Conservation (phyloP, 1,140 invertebrate species). For the Sitobion miscanthi region DNA sequence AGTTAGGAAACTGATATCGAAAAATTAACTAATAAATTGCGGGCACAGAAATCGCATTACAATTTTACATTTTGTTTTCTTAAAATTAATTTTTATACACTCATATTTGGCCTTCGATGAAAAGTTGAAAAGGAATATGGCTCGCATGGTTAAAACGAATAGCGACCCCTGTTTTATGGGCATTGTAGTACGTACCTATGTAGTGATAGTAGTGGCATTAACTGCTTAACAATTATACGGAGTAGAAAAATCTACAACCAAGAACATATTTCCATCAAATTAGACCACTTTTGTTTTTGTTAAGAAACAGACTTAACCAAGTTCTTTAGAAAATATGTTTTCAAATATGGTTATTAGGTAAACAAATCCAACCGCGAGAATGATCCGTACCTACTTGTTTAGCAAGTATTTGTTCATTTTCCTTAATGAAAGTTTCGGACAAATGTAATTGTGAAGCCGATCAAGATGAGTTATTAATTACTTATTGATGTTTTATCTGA, state of each 20-base stretch:
- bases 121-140: no score
- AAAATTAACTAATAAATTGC: no score
- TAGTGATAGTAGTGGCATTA: not conserved
- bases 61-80: no score
- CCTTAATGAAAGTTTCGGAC: not conserved
- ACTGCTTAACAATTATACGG: not conserved
- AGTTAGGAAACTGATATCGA: no score
- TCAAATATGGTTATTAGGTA: not conserved
- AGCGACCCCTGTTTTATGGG: not conserved
- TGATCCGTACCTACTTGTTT: not conserved
- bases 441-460: not conserved
- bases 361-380: not conserved
- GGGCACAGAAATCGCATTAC: no score
- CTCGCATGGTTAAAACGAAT: no score
- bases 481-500: not conserved
- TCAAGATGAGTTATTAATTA: not conserved
- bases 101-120: no score
- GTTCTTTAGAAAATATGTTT: not conserved
- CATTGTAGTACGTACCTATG: not conserved
- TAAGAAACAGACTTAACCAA: not conserved
- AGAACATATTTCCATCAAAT: not conserved
- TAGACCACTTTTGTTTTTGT: not conserved
- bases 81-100: no score
- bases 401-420: not conserved
- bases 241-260: not conserved